Evolutionary conservation across 2,113 vertebrate species (phyloP).

Genomic region (Paedocypris sp.): DNA sequence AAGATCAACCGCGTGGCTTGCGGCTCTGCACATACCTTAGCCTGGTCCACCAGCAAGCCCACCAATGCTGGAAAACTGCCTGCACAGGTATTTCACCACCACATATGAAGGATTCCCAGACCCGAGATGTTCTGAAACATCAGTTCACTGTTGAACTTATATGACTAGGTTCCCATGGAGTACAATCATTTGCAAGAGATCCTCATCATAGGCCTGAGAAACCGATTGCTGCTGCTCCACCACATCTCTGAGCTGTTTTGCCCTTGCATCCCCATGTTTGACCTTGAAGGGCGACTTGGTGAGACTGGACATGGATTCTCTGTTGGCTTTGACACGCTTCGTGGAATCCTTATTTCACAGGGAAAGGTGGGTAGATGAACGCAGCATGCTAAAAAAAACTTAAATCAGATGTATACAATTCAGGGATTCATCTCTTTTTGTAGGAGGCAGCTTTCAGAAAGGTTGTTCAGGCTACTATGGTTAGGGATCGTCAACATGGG

Average conservation of each 20-base stretch:
- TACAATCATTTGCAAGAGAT: constrained; percentile 97
- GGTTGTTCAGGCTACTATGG: constrained; percentile 97
- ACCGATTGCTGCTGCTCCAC: constrained; percentile 86
- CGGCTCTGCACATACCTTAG: constrained; percentile 90
- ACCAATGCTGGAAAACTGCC: constrained; percentile 93
- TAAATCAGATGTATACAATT: not conserved
- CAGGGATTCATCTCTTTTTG: not conserved
- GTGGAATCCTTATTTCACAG: constrained; percentile 94
- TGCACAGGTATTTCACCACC: constrained; percentile 66
- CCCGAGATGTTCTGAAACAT: not conserved
- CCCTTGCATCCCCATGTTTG: constrained; percentile 97
- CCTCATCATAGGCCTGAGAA: constrained; percentile 79
- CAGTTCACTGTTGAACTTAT: not conserved
- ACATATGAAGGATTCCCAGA: not conserved
- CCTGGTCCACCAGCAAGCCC: constrained; percentile 97
- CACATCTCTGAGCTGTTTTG: constrained; percentile 98
- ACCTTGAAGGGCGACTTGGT: constrained; percentile 87
- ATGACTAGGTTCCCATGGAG: constrained; percentile 98
- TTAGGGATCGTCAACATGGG: constrained; percentile 90
- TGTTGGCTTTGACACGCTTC: constrained; percentile 83
- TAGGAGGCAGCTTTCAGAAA: constrained; percentile 97
- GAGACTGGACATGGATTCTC: constrained; percentile 85
- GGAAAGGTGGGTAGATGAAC: constrained; percentile 72
- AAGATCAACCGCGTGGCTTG: constrained; percentile 97
- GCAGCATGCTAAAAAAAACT: not conserved